Evolutionary conservation across 2,797 vertebrate species (phyloP).

Genomic region (Pelochelys cantorii): DNA sequence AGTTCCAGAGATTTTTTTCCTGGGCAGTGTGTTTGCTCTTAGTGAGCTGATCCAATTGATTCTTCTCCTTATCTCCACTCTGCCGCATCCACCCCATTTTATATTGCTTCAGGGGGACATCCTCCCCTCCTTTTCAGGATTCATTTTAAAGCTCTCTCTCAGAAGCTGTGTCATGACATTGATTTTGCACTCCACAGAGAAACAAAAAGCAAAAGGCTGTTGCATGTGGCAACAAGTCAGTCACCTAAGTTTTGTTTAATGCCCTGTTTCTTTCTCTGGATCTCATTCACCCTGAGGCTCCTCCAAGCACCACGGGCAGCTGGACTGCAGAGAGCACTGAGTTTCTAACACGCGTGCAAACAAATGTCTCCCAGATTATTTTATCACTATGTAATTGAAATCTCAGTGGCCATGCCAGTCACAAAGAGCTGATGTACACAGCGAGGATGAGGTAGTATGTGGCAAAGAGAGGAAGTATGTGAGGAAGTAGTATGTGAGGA

Average conservation of each 20-base stretch:
- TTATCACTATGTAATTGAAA: not conserved
- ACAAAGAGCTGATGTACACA: too few relatives aligned
- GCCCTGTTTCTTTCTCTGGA: not conserved
- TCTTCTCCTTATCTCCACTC: not conserved
- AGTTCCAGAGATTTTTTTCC: not conserved
- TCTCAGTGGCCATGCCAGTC: not conserved
- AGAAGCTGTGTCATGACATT: not conserved
- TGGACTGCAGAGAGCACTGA: not conserved
- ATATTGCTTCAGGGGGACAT: not conserved
- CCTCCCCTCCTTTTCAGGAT: not conserved
- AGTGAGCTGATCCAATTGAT: not conserved
- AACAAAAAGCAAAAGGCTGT: not conserved
- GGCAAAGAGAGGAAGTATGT: not conserved
- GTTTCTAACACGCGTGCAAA: not conserved
- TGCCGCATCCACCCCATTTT: not conserved
- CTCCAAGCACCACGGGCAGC: not conserved
- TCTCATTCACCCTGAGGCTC: not conserved
- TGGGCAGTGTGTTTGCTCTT: rapidly evolving
- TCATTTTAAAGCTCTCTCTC: not conserved
- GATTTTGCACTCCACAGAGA: not conserved
- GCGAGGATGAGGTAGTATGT: not conserved
- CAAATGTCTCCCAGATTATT: not conserved
- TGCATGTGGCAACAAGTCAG: not conserved
- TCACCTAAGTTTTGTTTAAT: not conserved
- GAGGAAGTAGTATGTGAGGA: not conserved